Conservation (phyloP, 1,140 invertebrate species). For the Tyrophagus putrescentiae region DNA sequence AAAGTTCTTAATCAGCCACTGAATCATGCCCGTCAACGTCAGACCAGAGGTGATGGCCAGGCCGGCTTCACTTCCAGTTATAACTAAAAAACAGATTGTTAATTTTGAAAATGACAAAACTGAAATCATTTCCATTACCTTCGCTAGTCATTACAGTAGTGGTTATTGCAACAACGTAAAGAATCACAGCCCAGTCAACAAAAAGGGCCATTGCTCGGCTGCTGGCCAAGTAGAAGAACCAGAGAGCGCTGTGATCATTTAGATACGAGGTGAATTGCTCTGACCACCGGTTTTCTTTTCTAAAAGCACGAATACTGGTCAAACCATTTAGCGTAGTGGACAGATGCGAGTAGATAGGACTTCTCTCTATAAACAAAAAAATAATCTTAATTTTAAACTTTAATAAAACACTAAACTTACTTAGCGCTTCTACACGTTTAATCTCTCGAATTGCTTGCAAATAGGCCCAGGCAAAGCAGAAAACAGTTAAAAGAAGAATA, state of each 20-base stretch:
- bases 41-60: constrained; percentile 61
- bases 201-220: constrained; percentile 66
- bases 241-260: constrained; percentile 52
- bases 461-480: constrained; percentile 43
- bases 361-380: constrained; percentile 32
- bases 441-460: constrained; percentile 63
- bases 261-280: constrained; percentile 39
- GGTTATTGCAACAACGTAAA: constrained; percentile 51
- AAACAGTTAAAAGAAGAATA: too few relatives aligned
- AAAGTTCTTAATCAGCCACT: constrained; percentile 64
- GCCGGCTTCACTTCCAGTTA: constrained; percentile 44
- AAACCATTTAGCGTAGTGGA: constrained; percentile 74
- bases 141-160: constrained; percentile 22
- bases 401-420: neutral
- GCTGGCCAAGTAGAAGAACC: constrained; percentile 56
- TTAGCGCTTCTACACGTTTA: constrained; percentile 70
- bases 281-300: constrained; percentile 51
- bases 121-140: too few relatives aligned
- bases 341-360: constrained; percentile 68
- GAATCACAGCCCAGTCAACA: constrained; percentile 54
- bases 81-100: too few relatives aligned
- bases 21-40: constrained; percentile 55
- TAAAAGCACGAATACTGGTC: constrained; percentile 70
- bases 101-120: too few relatives aligned
- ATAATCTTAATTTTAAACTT: neutral